Percentiles rank a stretch among this genome's conserved stretches.
These are phyloP conservation scores for Lobophora halterata DNA, from an alignment of 2,888 invertebrate genomes.

Conservation along the genomic window DNA sequence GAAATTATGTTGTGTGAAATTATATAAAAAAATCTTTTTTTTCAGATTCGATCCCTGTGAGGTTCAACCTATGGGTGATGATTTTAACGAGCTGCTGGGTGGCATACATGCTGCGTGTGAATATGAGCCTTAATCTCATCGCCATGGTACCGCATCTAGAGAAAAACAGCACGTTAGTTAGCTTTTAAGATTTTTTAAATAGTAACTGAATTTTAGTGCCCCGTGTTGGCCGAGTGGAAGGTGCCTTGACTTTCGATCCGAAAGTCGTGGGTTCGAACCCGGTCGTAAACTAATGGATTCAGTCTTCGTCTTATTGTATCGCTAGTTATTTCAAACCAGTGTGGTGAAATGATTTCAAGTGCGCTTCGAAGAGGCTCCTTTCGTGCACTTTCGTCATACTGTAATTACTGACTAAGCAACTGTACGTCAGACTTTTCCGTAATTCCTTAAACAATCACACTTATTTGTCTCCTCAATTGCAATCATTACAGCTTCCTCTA, in stretches of 20 bases:
- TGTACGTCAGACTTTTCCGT: not conserved
- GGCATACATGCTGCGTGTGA: constrained; percentile 87
- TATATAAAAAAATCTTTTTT: not conserved
- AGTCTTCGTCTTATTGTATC: too few relatives aligned
- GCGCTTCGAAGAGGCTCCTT: not conserved
- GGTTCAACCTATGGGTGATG: constrained; percentile 80
- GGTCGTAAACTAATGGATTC: too few relatives aligned
- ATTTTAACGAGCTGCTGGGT: constrained; percentile 87
- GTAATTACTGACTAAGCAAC: too few relatives aligned
- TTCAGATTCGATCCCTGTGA: constrained; percentile 64
- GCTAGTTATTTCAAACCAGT: too few relatives aligned
- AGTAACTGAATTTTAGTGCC: too few relatives aligned
- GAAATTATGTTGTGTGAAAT: too few relatives aligned
- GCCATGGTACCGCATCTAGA: constrained; percentile 82
- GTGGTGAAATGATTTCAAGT: too few relatives aligned
- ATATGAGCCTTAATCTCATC: constrained; percentile 87
- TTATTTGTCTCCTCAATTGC: constrained; percentile 1
- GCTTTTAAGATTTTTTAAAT: too few relatives aligned
- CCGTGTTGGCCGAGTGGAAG: too few relatives aligned
- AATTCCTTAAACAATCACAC: constrained; percentile 12
- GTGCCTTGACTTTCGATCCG: too few relatives aligned
- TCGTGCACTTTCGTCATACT: too few relatives aligned
- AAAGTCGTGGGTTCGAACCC: too few relatives aligned
- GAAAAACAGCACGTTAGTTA: constrained; percentile 53
- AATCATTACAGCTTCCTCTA: constrained; percentile 7